Percentiles rank a stretch among this genome's conserved stretches.
Conservation (phyloP, 2,888 invertebrate species). For the Agonum fuliginosum region DNA sequence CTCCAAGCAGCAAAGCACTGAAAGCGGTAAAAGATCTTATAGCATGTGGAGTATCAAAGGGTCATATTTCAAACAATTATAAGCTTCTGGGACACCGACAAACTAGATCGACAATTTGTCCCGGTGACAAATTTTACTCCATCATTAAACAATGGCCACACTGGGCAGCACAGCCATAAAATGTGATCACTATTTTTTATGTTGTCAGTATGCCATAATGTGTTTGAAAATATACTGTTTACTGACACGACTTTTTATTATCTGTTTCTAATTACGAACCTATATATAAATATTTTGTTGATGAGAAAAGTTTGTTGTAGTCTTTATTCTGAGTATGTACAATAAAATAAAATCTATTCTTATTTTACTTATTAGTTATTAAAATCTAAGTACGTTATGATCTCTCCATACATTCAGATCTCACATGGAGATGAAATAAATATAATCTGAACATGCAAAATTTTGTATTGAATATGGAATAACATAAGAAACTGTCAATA, state of each 20-base stretch:
- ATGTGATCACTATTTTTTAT: not conserved
- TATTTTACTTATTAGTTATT: too few species aligned
- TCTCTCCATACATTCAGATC: too few species aligned
- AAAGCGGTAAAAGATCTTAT: slow-evolving; percentile 40
- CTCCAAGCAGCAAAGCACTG: slow-evolving; percentile 41
- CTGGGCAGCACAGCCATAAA: slow-evolving; percentile 61
- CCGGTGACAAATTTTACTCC: slow-evolving; percentile 72
- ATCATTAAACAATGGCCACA: slow-evolving; percentile 74
- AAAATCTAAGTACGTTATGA: too few species aligned
- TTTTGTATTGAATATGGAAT: slow-evolving; percentile 4
- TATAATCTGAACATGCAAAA: slow-evolving; percentile 1
- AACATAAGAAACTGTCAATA: slow-evolving; percentile 5
- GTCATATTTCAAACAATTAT: slow-evolving; percentile 71
- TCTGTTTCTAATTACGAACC: not conserved
- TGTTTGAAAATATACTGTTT: not conserved
- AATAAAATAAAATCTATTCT: too few species aligned
- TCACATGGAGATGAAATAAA: not conserved
- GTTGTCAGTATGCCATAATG: too few species aligned
- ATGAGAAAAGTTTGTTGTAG: not conserved
- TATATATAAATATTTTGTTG: not conserved
- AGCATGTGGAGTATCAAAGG: slow-evolving; percentile 71
- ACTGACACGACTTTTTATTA: not conserved
- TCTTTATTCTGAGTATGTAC: not conserved
- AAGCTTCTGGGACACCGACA: slow-evolving; percentile 73
- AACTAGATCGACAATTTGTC: slow-evolving; percentile 72